These are phyloP conservation scores for Leucophenga montana DNA, from an alignment of 2,888 invertebrate species.

Conservation along the genomic window DNA sequence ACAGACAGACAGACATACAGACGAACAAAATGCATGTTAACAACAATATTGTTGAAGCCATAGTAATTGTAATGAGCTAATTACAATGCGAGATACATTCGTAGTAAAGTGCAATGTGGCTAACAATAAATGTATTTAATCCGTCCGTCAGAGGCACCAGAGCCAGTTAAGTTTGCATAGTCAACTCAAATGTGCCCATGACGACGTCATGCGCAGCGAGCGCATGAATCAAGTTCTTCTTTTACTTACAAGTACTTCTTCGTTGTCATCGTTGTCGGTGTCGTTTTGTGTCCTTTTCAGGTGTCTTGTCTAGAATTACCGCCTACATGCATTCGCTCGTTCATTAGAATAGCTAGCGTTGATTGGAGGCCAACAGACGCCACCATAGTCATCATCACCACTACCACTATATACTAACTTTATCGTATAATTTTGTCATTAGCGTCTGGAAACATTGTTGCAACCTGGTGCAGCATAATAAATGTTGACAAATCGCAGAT, in stretches of 20 bases:
- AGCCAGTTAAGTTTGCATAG: not conserved
- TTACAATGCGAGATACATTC: constrained; percentile 59
- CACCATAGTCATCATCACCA: not conserved
- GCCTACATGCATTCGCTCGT: no score
- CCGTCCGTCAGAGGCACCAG: not conserved
- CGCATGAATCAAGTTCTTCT: no score
- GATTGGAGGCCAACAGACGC: no score
- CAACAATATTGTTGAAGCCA: constrained; percentile 53
- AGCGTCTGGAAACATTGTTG: not conserved
- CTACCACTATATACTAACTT: no score
- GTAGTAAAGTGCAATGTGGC: constrained; percentile 34
- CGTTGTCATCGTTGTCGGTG: no score
- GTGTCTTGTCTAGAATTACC: no score
- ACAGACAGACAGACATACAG: not conserved
- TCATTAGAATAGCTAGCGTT: no score
- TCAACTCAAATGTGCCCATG: not conserved
- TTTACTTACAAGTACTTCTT: no score
- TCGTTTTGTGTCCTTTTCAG: no score
- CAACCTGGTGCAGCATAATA: not conserved
- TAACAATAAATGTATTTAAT: constrained; percentile 17
- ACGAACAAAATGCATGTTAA: not conserved
- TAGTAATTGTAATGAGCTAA: constrained; percentile 57
- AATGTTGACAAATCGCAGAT: constrained; percentile 9
- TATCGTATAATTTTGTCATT: constrained; percentile 36
- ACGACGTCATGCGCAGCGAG: not conserved